Evolutionary conservation across 1,140 invertebrate genomes (phyloP), one percentile per base, ranked within the genome.

Genomic region (Macrostomum lignano): DNA sequence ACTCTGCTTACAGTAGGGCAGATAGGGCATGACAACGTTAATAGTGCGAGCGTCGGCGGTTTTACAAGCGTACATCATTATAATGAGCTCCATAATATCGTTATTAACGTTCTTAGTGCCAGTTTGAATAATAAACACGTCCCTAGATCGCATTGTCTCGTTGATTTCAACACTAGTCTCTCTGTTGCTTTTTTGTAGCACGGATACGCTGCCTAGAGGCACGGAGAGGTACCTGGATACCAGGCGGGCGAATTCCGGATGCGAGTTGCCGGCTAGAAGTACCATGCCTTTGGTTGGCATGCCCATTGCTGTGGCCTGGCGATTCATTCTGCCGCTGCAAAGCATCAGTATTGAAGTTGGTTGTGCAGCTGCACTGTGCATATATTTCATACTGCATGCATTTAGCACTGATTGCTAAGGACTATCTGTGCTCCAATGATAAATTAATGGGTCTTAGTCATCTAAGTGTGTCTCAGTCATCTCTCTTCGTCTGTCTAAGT

Each of bases 51-150:
- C 82, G 30, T 78, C 88, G 3, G 86, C 93, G 3, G 88, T 96
- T 60, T 91, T 93, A 56, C 86, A 94, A 22, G 86, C 86, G 62
- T 98, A 96, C 6, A 86, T 81, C 71, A 96, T 81, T 32, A 96
- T 93, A 36, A 96, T 60, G 39, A 96, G 59, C 55, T 98, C 88
- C 84, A 96, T 96, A 35, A 98, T 84, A 47, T 88, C 86, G 54
- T 94, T 91, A 55, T 94, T 94, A 6, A 88, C 78, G 66, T 91
- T 78, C 55, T 76, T 82, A 55, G 79, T 76, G 42, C 81, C 82
- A 24, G 82, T 91, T 60, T 93, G 82, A 40, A 93, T 72, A 35
- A 93, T 81, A 46, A 81, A 93, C 33, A 91, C 73, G 60, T 91
- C 26, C 19, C 26, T 28, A 28, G 14, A 14, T 28, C 26, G 15